Conservation (phyloP, 1,140 invertebrate genomes). For the Leptinotarsa defecta region DNA sequence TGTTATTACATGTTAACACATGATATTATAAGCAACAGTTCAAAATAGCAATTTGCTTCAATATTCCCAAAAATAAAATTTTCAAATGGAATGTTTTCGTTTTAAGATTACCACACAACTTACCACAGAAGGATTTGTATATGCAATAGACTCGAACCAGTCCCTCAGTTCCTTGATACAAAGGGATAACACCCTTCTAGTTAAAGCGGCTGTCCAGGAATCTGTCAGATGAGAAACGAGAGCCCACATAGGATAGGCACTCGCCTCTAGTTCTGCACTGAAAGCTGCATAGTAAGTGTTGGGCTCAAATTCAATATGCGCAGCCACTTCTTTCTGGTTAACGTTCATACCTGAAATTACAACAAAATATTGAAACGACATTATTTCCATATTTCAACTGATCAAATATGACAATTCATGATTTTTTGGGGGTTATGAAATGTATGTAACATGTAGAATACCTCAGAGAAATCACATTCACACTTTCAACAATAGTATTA, state of each 20-base stretch:
- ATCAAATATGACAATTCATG: no score
- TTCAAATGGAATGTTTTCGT: background rate
- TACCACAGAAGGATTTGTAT: constrained; percentile 71
- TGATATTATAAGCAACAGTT: no score
- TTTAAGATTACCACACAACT: constrained; percentile 38
- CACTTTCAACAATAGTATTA: no score
- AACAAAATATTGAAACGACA: background rate
- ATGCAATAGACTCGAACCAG: constrained; percentile 86
- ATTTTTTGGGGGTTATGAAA: background rate
- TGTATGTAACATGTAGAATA: background rate
- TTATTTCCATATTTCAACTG: background rate
- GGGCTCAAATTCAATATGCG: constrained; percentile 96
- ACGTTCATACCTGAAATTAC: constrained; percentile 84
- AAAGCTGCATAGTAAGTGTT: constrained; percentile 97
- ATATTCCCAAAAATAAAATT: no score
- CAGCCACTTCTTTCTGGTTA: constrained; percentile 84
- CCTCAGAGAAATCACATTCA: no score
- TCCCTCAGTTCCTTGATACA: constrained; percentile 78
- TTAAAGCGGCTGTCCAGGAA: constrained; percentile 71
- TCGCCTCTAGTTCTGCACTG: constrained; percentile 93
- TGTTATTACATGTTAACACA: no score
- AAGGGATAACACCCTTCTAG: constrained; percentile 73
- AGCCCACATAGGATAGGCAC: constrained; percentile 96
- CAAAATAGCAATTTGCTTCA: no score
- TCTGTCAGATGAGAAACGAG: constrained; percentile 85